Percentiles rank a stretch among this genome's conserved stretches.
These are phyloP conservation scores for Autographa gamma DNA, from an alignment of 2,888 invertebrate genomes.

Conservation along the genomic window DNA sequence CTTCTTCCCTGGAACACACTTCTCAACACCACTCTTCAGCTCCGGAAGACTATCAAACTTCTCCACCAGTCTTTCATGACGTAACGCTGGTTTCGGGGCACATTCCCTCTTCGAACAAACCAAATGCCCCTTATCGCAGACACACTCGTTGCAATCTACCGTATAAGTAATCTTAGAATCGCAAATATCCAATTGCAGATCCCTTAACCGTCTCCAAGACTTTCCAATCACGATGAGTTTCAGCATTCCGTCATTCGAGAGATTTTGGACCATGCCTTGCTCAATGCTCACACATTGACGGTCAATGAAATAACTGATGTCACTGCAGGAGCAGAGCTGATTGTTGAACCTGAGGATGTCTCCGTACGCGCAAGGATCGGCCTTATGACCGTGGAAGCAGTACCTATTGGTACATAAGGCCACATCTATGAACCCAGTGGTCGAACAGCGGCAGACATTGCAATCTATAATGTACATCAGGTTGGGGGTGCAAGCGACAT, in stretches of 20 bases:
- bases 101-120: conserved; percentile 61
- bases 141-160: conserved; percentile 70
- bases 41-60: conserved; percentile 49
- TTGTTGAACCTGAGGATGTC: conserved; percentile 63
- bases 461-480: conserved; percentile 69
- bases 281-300: conserved; percentile 64
- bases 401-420: conserved; percentile 66
- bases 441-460: conserved; percentile 70
- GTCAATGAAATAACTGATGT: conserved; percentile 69
- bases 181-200: conserved; percentile 19
- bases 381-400: conserved; percentile 64
- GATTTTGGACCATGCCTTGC: conserved; percentile 52
- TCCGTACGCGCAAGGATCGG: conserved; percentile 65
- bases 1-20: conserved; percentile 64
- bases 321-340: conserved; percentile 72
- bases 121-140: conserved; percentile 50
- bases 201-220: conserved; percentile 38
- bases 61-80: conserved; percentile 12
- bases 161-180: conserved; percentile 37
- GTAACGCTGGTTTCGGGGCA: conserved; percentile 20
- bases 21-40: conserved; percentile 45
- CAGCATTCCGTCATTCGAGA: conserved; percentile 49
- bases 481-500: conserved; percentile 63
- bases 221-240: conserved; percentile 54
- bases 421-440: conserved; percentile 54